phyloP scores from a whole-genome alignment of 2,888 invertebrate species.

The Prenolepis imparis region DNA sequence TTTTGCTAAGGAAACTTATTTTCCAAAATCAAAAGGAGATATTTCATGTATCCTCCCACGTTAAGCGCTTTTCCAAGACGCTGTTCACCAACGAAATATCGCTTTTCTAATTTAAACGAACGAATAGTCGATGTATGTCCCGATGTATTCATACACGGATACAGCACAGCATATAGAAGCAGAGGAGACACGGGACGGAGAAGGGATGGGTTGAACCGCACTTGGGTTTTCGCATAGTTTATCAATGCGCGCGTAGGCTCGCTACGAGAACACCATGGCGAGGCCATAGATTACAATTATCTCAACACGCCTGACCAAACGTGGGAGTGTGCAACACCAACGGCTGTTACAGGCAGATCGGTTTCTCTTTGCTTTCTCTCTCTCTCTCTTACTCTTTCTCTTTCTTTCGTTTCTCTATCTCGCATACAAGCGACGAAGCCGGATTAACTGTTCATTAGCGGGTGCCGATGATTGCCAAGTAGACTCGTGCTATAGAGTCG shows the following conservation, averaged over 20 bases:
- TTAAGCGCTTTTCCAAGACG: conserved; percentile 5
- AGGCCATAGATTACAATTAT: conserved; percentile 85
- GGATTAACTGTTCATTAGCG: conserved; percentile 54
- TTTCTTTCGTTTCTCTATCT: conserved; percentile 31
- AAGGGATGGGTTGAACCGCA: conserved; percentile 44
- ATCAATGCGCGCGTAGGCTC: conserved; percentile 79
- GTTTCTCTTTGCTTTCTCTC: conserved; percentile 60
- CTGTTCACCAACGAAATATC: conserved; percentile 66
- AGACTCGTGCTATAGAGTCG: neutral
- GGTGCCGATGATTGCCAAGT: conserved; percentile 34
- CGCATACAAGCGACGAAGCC: conserved; percentile 8
- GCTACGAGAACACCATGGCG: conserved; percentile 74
- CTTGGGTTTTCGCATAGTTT: conserved; percentile 77
- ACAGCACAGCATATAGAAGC: conserved; percentile 55
- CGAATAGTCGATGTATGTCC: conserved; percentile 41
- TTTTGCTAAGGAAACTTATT: neutral
- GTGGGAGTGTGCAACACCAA: conserved; percentile 78
- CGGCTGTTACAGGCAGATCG: conserved; percentile 56
- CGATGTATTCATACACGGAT: conserved; percentile 40
- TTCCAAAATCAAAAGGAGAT: neutral
- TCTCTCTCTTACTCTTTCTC: conserved; percentile 47
- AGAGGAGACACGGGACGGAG: conserved; percentile 8
- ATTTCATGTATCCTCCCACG: neutral
- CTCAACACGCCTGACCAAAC: conserved; percentile 82
- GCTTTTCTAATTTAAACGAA: conserved; percentile 73